Evolutionary conservation across 2,797 vertebrate genomes (phyloP).

Genomic region (Zonotrichia albicollis): DNA sequence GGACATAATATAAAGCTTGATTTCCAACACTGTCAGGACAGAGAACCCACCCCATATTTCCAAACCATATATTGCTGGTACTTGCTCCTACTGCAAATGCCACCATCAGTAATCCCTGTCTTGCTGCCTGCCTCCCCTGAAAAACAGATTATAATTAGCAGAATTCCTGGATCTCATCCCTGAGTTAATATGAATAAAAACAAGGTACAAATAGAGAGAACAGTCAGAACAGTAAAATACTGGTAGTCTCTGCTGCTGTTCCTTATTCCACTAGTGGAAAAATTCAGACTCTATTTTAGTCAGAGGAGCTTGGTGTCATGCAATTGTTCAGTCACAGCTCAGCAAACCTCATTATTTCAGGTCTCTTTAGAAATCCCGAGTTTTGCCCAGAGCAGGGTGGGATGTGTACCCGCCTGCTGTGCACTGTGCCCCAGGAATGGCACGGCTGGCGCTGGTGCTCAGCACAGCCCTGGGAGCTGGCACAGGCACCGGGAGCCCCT

Average conservation of each 20-base stretch:
- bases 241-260: background rate
- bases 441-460: background rate
- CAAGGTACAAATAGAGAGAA: background rate
- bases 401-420: rapidly evolving
- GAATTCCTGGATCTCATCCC: background rate
- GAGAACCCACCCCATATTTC: background rate
- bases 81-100: background rate
- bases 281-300: background rate
- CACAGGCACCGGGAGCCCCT: background rate
- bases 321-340: background rate
- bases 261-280: background rate
- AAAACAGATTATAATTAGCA: background rate
- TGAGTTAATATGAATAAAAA: background rate
- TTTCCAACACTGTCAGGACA: background rate
- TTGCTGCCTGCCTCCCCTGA: background rate
- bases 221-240: background rate
- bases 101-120: background rate
- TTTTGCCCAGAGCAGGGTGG: rapidly evolving
- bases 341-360: background rate
- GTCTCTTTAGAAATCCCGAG: background rate
- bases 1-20: background rate
- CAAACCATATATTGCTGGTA: background rate
- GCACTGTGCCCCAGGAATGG: background rate
- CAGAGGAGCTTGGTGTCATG: background rate
- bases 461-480: background rate